These are phyloP conservation scores for Cyanoderma ruficeps DNA, from an alignment of 2,113 vertebrate species.

Conservation along the genomic window DNA sequence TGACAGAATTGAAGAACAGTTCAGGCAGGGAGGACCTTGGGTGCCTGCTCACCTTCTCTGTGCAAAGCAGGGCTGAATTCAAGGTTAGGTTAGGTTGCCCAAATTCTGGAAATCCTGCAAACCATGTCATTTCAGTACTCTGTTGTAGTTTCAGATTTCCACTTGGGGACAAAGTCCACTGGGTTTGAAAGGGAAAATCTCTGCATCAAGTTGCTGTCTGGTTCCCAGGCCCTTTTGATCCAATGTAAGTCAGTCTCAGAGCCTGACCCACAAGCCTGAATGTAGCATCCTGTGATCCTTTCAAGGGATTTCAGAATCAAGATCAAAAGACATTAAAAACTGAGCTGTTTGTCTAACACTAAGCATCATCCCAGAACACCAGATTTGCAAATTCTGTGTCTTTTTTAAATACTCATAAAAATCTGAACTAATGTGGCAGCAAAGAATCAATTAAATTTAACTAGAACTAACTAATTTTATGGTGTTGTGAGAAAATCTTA, in stretches of 20 bases:
- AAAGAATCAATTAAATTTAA: not conserved
- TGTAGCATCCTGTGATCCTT: not conserved
- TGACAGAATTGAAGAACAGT: not conserved
- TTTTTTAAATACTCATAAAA: not conserved
- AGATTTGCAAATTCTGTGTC: not conserved
- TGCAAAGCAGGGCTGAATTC: not conserved
- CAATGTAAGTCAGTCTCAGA: not conserved
- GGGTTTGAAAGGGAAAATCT: not conserved
- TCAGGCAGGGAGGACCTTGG: not conserved
- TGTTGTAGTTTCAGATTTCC: not conserved
- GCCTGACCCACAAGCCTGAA: not conserved
- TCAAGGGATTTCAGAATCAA: not conserved
- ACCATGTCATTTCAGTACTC: accelerated
- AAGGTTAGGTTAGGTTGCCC: not conserved
- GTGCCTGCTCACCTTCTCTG: not conserved
- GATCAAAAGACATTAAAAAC: not conserved
- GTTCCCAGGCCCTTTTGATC: not conserved
- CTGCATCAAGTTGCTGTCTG: not conserved
- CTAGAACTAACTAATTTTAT: not conserved
- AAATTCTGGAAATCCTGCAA: not conserved
- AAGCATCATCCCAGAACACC: not conserved
- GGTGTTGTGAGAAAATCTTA: not conserved
- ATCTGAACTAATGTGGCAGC: not conserved
- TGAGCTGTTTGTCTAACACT: not conserved
- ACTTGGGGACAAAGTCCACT: not conserved